Conservation (phyloP, 1,140 invertebrate species). For the Drosophila dunni region DNA sequence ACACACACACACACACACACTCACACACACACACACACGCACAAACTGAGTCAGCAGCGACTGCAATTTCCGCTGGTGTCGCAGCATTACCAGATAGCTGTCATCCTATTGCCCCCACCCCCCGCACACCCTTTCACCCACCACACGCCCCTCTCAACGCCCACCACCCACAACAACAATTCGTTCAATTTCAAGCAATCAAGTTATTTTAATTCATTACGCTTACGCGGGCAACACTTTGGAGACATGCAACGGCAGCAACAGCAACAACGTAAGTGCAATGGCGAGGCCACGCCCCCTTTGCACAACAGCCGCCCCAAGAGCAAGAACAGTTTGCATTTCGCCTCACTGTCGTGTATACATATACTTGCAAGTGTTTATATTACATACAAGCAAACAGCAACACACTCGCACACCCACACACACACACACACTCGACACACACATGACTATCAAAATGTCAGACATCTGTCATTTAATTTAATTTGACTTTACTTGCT, state of each 20-base stretch:
- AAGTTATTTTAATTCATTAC: constrained; percentile 84
- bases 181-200: constrained; percentile 83
- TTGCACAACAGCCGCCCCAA: not conserved
- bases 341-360: constrained; percentile 43
- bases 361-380: constrained; percentile 58
- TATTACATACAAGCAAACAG: constrained; percentile 43
- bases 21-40: constrained; percentile 17
- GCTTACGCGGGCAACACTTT: constrained; percentile 81
- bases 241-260: constrained; percentile 60
- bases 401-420: not conserved
- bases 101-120: constrained; percentile 19
- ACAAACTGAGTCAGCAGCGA: constrained; percentile 1
- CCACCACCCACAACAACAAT: constrained; percentile 61
- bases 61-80: constrained; percentile 38
- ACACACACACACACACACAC: constrained; percentile 5
- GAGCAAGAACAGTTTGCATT: constrained; percentile 64
- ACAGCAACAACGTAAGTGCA: constrained; percentile 39
- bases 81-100: constrained; percentile 24
- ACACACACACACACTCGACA: constrained; percentile 27
- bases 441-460: constrained; percentile 77
- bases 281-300: constrained; percentile 24
- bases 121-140: too few species aligned
- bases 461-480: constrained; percentile 83
- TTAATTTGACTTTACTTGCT: constrained; percentile 83
- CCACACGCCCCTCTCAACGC: not conserved